Percentiles rank a stretch among this genome's conserved stretches.
These are phyloP conservation scores for Alethe diademata DNA, from an alignment of 2,113 vertebrate genomes.

Conservation along the genomic window DNA sequence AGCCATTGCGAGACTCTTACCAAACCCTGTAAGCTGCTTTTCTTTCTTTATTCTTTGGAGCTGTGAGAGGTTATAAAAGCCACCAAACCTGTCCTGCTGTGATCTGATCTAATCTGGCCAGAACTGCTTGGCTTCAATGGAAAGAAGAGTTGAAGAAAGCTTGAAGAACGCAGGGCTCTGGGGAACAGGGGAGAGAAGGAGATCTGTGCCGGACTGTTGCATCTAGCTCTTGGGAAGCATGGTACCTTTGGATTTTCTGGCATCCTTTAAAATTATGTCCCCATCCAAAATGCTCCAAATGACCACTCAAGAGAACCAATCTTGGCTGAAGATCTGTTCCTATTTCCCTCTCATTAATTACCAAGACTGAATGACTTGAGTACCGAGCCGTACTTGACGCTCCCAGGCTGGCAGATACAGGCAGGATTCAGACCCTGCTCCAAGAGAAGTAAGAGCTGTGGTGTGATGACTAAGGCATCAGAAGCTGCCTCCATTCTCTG, in stretches of 20 bases:
- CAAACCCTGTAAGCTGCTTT: slow-evolving; percentile 52
- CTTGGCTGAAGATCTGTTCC: neutral
- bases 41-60: slow-evolving; percentile 19
- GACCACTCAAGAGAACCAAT: neutral
- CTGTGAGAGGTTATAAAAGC: slow-evolving; percentile 36
- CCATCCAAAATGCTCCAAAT: neutral
- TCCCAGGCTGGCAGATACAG: neutral
- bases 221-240: neutral
- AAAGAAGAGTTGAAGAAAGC: neutral
- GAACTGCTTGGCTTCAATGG: neutral
- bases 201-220: rapidly evolving
- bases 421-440: neutral
- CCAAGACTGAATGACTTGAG: neutral
- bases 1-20: neutral
- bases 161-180: rapidly evolving
- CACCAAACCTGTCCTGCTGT: neutral
- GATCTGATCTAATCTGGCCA: slow-evolving; percentile 39
- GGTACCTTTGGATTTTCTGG: neutral
- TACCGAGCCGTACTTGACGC: neutral
- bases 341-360: neutral
- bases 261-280: neutral
- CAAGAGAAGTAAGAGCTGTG: neutral
- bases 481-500: neutral
- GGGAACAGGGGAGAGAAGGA: neutral
- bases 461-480: neutral